These are phyloP conservation scores for Drosophila gaucha DNA, from an alignment of 2,888 invertebrate genomes.

Conservation along the genomic window DNA sequence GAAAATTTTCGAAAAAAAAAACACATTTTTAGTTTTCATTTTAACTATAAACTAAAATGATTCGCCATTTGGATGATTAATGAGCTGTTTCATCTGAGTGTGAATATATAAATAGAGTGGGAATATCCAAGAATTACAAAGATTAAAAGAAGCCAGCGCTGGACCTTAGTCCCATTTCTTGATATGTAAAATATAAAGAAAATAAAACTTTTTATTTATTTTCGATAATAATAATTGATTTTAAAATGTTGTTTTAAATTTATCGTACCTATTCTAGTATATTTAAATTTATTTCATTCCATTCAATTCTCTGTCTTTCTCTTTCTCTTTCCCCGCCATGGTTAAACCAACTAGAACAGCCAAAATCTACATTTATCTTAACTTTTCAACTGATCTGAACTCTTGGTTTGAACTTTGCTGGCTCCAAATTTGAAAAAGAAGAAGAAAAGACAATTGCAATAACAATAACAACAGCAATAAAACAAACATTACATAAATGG, in stretches of 20 bases:
- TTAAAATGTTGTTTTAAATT: background rate
- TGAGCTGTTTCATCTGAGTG: conserved; percentile 3
- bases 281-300: background rate
- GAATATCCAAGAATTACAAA: background rate
- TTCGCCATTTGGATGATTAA: conserved; percentile 21
- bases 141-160: background rate
- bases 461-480: conserved; percentile 25
- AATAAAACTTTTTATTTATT: too few species aligned
- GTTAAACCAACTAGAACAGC: background rate
- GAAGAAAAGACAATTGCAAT: conserved; percentile 4
- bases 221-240: too few species aligned
- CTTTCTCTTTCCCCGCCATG: background rate
- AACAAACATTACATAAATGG: conserved; percentile 72
- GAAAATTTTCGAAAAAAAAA: too few species aligned
- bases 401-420: conserved; percentile 30
- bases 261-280: background rate
- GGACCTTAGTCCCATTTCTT: too few species aligned
- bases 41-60: background rate
- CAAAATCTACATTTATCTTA: conserved; percentile 3
- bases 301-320: background rate
- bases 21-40: background rate
- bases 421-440: background rate
- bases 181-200: too few species aligned
- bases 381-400: conserved; percentile 26
- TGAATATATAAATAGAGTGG: background rate